Conservation (phyloP, 2,888 invertebrate genomes). For the Uropetala carovei region DNA sequence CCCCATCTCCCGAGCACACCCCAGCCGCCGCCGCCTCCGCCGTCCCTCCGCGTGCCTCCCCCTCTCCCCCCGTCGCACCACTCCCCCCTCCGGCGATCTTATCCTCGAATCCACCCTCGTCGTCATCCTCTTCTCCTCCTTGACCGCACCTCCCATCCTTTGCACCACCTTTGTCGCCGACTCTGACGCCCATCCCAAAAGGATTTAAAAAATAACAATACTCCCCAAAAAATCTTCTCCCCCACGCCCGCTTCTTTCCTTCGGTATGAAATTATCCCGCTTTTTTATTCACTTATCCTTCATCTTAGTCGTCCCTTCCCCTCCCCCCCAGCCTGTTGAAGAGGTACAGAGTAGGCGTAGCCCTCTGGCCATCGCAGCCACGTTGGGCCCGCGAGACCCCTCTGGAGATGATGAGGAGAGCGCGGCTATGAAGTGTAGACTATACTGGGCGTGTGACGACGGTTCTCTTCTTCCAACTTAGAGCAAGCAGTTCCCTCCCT, state of each 20-base stretch:
- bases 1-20: neutral
- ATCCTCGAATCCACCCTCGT: neutral
- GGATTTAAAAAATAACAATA: too few species aligned
- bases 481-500: neutral
- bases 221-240: neutral
- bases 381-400: neutral
- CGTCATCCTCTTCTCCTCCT: neutral
- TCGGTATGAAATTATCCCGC: too few species aligned
- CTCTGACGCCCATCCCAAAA: too few species aligned
- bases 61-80: neutral
- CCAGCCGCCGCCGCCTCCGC: neutral
- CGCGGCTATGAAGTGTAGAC: neutral
- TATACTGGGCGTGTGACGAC: conserved; percentile 13
- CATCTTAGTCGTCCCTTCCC: neutral
- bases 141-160: neutral
- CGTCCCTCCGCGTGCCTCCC: neutral
- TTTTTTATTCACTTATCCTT: neutral
- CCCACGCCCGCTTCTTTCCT: neutral
- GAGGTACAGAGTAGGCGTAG: too few species aligned
- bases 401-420: neutral
- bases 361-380: too few species aligned
- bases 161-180: too few species aligned
- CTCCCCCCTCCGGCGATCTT: neutral
- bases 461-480: neutral
- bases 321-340: too few species aligned